Base-by-base conservation (phyloP, 1,140 invertebrate genomes). In the Heliothis virescens region DNA sequence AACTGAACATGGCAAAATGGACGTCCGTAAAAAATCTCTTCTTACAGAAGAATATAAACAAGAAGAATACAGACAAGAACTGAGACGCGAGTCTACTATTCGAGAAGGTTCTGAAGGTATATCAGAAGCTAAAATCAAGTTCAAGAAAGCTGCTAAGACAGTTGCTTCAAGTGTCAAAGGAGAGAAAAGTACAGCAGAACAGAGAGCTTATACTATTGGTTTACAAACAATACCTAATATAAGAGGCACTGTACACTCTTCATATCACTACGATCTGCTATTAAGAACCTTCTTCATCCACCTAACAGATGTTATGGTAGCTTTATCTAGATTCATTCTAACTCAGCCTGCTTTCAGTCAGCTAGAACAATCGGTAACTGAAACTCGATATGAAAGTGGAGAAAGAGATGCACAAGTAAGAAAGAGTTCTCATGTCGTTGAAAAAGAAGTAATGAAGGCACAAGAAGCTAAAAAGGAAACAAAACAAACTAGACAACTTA, bases 271-370 rank as follows among this genome's bases (percentile, higher is more conserved):
- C 47, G 83, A 92, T 79, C 83, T 90, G 55, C 65, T 94, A 50
- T 74, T 95, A 12, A 94, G 93, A 85, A 93, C 89, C 7, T 94
- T 95, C 82, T 92, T 95, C 75, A 83, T 94, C 21, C 91, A 95
- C 84, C 79, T 95, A 59, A 95, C 94, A 5, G 91, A 94, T 75
- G 89, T 95, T 15, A 93, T 95, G 91, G 90, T 95, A 3, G 87
- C 90, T 69, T 79, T 95, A 69, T 90, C 90, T 10, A 87, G 87
- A 76, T 89, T 87, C 84, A 85, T 93, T 65, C 79, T 90, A 65
- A 79, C 82, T 47, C 85, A 92, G 69, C 86, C 87, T 26, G 67
- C 72, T 9, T 79, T 85, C 18, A 69, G 41, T 15, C 21, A 78
- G 3, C n/a, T 16, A 59, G 62, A 78, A 10, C n/a, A 53, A 48